A percentile compares a stretch with the other conserved stretches of the same genome.
Conservation (phyloP, 1,140 invertebrate genomes). For the Adoxophyes honmai region DNA sequence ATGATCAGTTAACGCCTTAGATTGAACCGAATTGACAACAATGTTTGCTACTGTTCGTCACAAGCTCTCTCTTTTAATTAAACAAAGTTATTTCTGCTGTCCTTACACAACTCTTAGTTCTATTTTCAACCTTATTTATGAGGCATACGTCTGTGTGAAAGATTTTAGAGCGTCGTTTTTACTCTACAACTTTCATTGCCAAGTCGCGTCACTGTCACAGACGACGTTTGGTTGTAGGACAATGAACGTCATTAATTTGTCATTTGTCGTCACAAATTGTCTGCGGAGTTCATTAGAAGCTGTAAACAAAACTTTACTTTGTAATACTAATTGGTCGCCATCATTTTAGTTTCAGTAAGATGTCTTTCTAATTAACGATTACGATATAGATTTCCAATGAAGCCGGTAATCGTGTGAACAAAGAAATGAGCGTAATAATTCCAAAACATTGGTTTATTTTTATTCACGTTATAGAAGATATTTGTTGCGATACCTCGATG, state of each 20-base stretch:
- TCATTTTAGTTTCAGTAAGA: too few relatives aligned
- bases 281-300: too few relatives aligned
- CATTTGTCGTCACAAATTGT: too few relatives aligned
- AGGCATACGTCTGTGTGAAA: neutral
- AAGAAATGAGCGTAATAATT: too few relatives aligned
- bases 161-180: neutral
- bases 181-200: neutral
- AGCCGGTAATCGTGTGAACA: too few relatives aligned
- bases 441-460: too few relatives aligned
- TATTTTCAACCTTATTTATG: neutral
- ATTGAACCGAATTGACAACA: constrained; percentile 5
- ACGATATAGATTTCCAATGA: too few relatives aligned
- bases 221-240: neutral
- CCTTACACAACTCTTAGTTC: neutral
- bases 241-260: constrained; percentile 2
- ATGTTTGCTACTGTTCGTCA: constrained; percentile 2
- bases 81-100: neutral
- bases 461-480: too few relatives aligned
- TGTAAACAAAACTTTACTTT: too few relatives aligned
- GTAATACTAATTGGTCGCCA: too few relatives aligned
- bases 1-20: neutral
- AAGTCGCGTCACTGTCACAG: constrained; percentile 5
- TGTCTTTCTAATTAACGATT: too few relatives aligned
- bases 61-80: constrained; percentile 3
- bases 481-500: too few relatives aligned